Conservation (phyloP, 2,797 vertebrate genomes). For the Serranus cabrilla region DNA sequence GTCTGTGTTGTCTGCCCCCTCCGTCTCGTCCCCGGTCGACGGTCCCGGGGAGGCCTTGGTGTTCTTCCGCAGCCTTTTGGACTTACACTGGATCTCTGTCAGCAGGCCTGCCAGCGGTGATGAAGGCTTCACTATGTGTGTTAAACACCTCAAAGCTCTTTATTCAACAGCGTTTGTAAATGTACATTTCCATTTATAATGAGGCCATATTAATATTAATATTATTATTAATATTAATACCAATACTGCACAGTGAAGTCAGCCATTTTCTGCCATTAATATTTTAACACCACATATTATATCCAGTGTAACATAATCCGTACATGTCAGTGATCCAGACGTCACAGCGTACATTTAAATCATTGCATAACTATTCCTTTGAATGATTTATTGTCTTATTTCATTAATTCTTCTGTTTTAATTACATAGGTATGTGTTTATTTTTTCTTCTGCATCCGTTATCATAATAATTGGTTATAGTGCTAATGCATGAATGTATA, state of each 20-base stretch:
- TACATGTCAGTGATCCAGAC: background rate
- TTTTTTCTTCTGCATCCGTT: background rate
- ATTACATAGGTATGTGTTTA: background rate
- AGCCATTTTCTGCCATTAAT: background rate
- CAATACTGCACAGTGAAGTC: background rate
- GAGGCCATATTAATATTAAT: background rate
- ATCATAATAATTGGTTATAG: background rate
- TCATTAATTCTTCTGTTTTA: background rate
- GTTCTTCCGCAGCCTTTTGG: constrained; percentile 95
- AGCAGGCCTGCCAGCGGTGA: constrained; percentile 89
- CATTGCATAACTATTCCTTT: background rate
- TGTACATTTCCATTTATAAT: constrained; percentile 9
- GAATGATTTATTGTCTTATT: background rate
- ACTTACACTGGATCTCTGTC: constrained; percentile 99
- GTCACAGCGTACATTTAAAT: background rate
- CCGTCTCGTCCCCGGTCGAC: constrained; percentile 84
- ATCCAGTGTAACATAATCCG: background rate
- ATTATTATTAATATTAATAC: background rate
- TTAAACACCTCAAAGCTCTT: constrained; percentile 43
- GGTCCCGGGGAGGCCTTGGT: constrained; percentile 87
- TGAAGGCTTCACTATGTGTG: constrained; percentile 44
- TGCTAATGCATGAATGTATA: background rate
- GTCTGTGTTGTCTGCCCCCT: constrained; percentile 87
- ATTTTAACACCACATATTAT: background rate
- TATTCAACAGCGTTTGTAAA: constrained; percentile 19